phyloP scores from a whole-genome alignment of 2,888 invertebrate genomes.

The Leucophenga maculata region DNA sequence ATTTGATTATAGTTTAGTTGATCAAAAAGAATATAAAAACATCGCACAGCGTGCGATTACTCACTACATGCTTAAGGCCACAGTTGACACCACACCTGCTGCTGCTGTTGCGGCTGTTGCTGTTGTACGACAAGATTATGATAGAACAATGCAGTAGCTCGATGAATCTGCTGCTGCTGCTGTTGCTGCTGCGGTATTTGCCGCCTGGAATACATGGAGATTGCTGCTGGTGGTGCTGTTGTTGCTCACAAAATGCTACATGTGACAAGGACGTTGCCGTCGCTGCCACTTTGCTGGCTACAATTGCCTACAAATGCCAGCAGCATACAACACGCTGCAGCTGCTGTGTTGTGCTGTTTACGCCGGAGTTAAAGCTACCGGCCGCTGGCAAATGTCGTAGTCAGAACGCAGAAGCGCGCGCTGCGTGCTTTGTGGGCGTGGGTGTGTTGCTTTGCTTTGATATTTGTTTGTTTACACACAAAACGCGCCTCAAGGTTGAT shows the following conservation, averaged over 20 bases:
- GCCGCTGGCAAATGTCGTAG: neutral
- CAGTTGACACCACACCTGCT: conserved; percentile 63
- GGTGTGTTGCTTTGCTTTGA: neutral
- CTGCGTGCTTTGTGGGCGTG: conserved; percentile 3
- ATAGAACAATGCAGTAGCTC: neutral
- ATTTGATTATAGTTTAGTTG: neutral
- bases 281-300: conserved; percentile 65
- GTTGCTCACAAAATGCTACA: conserved; percentile 59
- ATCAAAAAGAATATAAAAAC: neutral
- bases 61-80: conserved; percentile 69
- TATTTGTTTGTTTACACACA: too few species aligned
- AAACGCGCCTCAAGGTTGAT: too few species aligned
- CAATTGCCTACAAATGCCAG: conserved; percentile 27
- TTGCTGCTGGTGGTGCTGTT: conserved; percentile 34
- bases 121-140: conserved; percentile 16
- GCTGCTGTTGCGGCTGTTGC: conserved; percentile 41
- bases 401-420: neutral
- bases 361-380: neutral
- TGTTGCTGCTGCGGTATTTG: conserved; percentile 41
- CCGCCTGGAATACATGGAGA: conserved; percentile 60
- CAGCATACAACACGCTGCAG: conserved; percentile 9
- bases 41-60: conserved; percentile 33
- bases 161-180: conserved; percentile 20
- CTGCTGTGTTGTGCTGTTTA: neutral
- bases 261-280: conserved; percentile 37